These are phyloP conservation scores for Pluvialis apricaria DNA, from an alignment of 2,113 vertebrate genomes.

Conservation along the genomic window DNA sequence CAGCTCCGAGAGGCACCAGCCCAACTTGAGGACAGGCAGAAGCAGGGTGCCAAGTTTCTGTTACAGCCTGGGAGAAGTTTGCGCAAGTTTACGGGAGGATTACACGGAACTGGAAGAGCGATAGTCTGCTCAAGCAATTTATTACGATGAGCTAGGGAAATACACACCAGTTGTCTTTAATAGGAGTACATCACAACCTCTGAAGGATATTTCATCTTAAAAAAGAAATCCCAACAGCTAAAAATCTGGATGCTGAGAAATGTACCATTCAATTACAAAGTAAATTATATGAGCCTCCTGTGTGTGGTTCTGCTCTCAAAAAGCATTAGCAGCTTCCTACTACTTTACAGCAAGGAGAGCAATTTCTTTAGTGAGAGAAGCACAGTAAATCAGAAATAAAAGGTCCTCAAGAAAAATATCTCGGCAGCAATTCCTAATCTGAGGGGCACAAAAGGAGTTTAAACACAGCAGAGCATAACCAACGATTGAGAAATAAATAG, in stretches of 20 bases:
- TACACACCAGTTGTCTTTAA: background rate
- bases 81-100: background rate
- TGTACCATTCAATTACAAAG: constrained; percentile 4
- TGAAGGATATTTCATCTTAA: background rate
- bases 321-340: background rate
- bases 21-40: background rate
- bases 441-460: constrained; percentile 19
- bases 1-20: background rate
- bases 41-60: constrained; percentile 9
- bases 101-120: background rate
- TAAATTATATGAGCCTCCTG: constrained; percentile 15
- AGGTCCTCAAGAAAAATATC: background rate
- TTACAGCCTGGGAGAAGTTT: background rate
- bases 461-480: background rate
- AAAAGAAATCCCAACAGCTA: background rate
- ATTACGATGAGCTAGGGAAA: background rate
- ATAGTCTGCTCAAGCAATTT: background rate
- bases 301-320: constrained; percentile 6
- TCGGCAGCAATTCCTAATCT: background rate
- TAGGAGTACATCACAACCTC: background rate
- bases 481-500: background rate
- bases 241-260: constrained; percentile 9
- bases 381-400: constrained; percentile 9
- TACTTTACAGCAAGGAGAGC: background rate
- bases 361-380: background rate